phyloP scores from a whole-genome alignment of 1,140 invertebrate genomes.

The Megalonaias nervosa region DNA sequence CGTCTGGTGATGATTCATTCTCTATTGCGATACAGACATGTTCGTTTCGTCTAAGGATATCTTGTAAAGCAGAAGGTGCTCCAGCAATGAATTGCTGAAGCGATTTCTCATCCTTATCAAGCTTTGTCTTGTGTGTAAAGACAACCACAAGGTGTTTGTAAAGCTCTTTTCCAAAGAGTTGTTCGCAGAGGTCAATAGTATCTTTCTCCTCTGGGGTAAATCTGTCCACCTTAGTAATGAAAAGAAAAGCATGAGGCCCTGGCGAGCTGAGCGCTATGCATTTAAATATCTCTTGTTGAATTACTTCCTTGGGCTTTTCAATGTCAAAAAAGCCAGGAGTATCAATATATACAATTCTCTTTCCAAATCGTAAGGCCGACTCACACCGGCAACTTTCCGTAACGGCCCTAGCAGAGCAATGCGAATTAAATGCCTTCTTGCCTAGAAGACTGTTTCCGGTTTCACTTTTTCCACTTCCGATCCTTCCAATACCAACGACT shows the following conservation, averaged over 20 bases:
- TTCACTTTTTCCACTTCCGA: conserved; percentile 39
- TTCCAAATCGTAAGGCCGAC: conserved; percentile 19
- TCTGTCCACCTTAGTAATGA: conserved; percentile 17
- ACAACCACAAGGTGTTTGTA: conserved; percentile 10
- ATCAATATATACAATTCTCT: conserved; percentile 28
- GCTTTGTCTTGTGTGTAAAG: conserved; percentile 9
- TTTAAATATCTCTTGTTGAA: conserved; percentile 17
- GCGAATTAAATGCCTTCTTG: conserved; percentile 15
- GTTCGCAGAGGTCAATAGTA: not conserved
- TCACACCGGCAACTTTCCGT: conserved; percentile 15
- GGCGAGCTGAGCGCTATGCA: conserved; percentile 21
- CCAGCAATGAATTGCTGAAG: not conserved
- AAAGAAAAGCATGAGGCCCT: conserved; percentile 36
- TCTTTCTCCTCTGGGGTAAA: conserved; percentile 7
- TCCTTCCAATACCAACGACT: conserved; percentile 33
- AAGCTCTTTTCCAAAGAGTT: conserved; percentile 7
- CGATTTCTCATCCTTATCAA: not conserved
- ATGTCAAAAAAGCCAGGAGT: conserved; percentile 37
- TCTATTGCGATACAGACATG: not conserved
- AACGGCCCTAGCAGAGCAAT: not conserved
- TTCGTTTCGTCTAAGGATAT: not conserved
- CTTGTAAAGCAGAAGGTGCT: not conserved
- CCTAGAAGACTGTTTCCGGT: conserved; percentile 38
- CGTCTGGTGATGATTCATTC: not conserved
- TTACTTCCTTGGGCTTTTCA: conserved; percentile 4